Base-by-base conservation (phyloP, 2,113 vertebrate species). In the Halichoeres trimaculatus region DNA sequence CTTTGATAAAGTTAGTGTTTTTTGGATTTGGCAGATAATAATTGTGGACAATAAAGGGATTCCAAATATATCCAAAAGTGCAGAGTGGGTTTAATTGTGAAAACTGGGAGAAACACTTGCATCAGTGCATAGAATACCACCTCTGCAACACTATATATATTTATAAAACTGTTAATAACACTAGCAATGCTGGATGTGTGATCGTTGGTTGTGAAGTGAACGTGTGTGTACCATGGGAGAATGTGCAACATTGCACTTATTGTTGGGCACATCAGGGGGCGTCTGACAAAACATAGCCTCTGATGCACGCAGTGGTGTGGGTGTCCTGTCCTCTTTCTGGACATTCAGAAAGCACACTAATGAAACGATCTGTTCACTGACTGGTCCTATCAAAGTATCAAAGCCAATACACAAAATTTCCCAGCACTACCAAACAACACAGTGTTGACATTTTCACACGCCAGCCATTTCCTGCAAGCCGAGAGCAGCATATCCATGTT, bases 61-160 rank as follows among this genome's bases (percentile, higher is more conserved):
- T 80, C 80, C 60, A 69, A 79, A 61, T 65, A 85, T 80, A 48
- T 67, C 75, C 35, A 57, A 88, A 86, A 88, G n/a, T 84, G 4
- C 16, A 19, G 4, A 45, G 14, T 64, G 68, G 65, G 71, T 61
- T 81, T 87, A 50, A 81, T 3, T 61, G 61, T 59, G 79, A 78
- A 72, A 71, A 76, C 54, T 54, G 45, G 78, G 55, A 79, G 78
- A 47, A 45, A 45, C 40, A 19, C 17, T 17, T 17, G 64, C 80
- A 74, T 78, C 67, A 74, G 24, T 53, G 55, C 1, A 8, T 77
- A 81, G 71, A 62, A 74, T 19, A 70, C 60, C 65, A 53, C 30
- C 58, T 61, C 54, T 51, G 53, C 40, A 36, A 60, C 43, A 78
- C 66, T 69, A 77, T 83, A 40, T 12, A 30, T 30, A 30, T 40